These are phyloP conservation scores for Gastrophryne carolinensis DNA, from an alignment of 2,797 vertebrate species.

Conservation along the genomic window DNA sequence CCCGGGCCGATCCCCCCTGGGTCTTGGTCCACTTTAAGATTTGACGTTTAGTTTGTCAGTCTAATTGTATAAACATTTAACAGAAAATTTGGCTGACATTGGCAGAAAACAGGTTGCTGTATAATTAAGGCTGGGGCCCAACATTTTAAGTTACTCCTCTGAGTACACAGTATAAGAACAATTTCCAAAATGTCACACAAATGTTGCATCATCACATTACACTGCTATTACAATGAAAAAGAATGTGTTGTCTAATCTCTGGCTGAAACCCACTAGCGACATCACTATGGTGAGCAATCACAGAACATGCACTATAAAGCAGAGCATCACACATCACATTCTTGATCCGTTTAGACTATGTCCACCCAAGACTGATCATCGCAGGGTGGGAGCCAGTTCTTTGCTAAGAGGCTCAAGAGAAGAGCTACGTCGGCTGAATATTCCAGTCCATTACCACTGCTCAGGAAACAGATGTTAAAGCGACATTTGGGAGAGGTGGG, in stretches of 20 bases:
- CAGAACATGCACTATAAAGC: neutral
- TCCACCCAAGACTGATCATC: neutral
- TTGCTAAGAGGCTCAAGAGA: neutral
- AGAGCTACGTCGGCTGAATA: neutral
- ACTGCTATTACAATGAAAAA: neutral
- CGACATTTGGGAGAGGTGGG: neutral
- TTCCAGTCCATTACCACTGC: neutral
- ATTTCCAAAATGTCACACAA: neutral
- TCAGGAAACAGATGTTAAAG: neutral
- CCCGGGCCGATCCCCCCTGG: too few species aligned
- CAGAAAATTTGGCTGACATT: too few species aligned
- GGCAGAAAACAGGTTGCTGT: too few species aligned
- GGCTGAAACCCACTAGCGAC: conserved; percentile 13
- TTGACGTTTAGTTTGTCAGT: too few species aligned
- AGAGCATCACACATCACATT: too few species aligned
- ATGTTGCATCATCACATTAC: neutral
- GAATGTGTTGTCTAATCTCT: neutral
- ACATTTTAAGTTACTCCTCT: too few species aligned
- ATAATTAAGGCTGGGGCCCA: too few species aligned
- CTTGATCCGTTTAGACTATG: neutral
- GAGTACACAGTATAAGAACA: too few species aligned
- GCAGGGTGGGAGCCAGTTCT: neutral
- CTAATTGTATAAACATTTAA: too few species aligned
- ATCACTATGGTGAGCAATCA: neutral
- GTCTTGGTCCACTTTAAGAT: too few species aligned